Base-by-base conservation (phyloP, 2,888 invertebrate genomes). In the Clanis bilineata region DNA sequence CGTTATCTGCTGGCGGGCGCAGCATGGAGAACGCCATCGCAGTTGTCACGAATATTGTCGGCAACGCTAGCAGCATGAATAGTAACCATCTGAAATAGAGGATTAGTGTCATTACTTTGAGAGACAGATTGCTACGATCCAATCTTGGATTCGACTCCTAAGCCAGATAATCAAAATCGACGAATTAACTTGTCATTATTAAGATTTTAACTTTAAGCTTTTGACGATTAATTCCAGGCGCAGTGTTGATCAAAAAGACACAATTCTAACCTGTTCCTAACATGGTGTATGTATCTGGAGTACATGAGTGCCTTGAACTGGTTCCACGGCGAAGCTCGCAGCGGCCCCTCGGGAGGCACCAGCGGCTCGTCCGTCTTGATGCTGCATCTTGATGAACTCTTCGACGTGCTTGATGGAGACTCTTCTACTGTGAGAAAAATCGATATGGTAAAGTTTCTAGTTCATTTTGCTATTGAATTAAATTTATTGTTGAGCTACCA, bases 11-110 rank as follows among this genome's bases (percentile, higher is more conserved):
- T 2, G 95, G 95, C 21, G 95, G 93, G 0, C 95, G 91, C 64
- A 95, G 92, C 75, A 93, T 90, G 23, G 95, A 94, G 87, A 95
- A 95, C 44, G 92, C 94, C 95, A 95, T 95, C n/a, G 95, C 95
- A 21, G 93, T 82, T 0, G 93, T 84, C 69, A 95, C 94, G 80
- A 95, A 95, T 60, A 95, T 67, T 0, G 93, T 92, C 0, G 95
- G 95, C 61, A 95, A 80, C 5, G 93, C 72, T 9, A 95, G 72
- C 54, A 95, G 90, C 64, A 94, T 93, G 65, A 95, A 86, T 39
- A 95, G 74, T 10, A 95, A 85, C 83, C 92, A 88, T 47, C 91
- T 91, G 74, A 0, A 41, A 59, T 0, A 36, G 7, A 12, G 10
- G 9, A 45, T n/a, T 7, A 25, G 32, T 22, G n/a, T 54, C 1